phyloP scores from a whole-genome alignment of 2,113 vertebrate species.

The Ascaphus truei region DNA sequence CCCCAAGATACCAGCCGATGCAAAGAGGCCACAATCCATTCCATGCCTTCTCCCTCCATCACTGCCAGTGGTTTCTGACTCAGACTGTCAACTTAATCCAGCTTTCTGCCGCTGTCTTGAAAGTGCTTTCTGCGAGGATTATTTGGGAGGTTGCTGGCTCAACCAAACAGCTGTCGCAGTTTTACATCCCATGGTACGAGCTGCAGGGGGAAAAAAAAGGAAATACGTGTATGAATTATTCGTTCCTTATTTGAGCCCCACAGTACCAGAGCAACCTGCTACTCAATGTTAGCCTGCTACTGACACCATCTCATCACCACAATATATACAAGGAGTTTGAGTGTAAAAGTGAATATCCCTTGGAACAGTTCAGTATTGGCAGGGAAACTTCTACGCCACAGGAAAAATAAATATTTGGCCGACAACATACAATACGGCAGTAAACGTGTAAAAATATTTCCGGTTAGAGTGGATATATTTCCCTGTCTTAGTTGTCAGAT shows the following conservation, averaged over 20 bases:
- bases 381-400: too few relatives aligned
- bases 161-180: neutral
- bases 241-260: too few relatives aligned
- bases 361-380: too few relatives aligned
- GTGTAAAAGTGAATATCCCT: too few relatives aligned
- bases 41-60: conserved; percentile 77
- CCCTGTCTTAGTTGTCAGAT: too few relatives aligned
- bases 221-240: neutral
- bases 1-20: conserved; percentile 76
- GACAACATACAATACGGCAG: too few relatives aligned
- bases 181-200: neutral
- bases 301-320: neutral
- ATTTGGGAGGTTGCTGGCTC: neutral
- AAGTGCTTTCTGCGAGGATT: neutral
- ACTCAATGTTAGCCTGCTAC: neutral
- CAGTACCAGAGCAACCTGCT: neutral
- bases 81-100: neutral
- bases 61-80: neutral
- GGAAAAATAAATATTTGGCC: too few relatives aligned
- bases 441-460: too few relatives aligned
- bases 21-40: conserved; percentile 68
- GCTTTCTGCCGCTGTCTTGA: neutral
- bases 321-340: too few relatives aligned
- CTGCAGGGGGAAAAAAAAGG: neutral
- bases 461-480: too few relatives aligned